These are phyloP conservation scores for Pterocles orientalis DNA, from an alignment of 2,113 vertebrate genomes.

Conservation along the genomic window DNA sequence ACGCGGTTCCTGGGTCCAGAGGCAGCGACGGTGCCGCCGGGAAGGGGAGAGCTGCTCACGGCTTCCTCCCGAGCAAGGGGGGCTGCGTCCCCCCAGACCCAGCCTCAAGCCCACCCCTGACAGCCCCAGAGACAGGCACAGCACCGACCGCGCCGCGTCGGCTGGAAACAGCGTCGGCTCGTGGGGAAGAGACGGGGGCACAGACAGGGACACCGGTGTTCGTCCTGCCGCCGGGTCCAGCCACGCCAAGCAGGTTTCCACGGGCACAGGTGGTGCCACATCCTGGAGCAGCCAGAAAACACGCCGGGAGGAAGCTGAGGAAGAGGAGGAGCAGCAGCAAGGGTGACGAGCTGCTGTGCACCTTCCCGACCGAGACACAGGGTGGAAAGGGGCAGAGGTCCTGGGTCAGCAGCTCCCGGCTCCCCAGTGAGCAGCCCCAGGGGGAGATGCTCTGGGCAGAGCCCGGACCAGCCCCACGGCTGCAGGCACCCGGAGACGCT, in stretches of 20 bases:
- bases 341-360: too few relatives aligned
- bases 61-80: rapidly evolving
- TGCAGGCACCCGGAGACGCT: not conserved
- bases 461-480: not conserved
- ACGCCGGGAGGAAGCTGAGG: not conserved
- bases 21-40: not conserved
- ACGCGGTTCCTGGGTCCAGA: rapidly evolving
- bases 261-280: too few relatives aligned
- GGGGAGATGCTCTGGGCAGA: not conserved
- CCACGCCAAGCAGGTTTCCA: too few relatives aligned
- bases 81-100: not conserved
- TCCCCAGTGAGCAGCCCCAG: not conserved
- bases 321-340: not conserved
- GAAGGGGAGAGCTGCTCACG: not conserved
- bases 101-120: not conserved
- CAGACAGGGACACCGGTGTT: not conserved
- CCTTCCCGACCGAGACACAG: not conserved
- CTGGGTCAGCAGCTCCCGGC: not conserved
- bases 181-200: not conserved
- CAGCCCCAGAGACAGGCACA: not conserved
- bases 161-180: too few relatives aligned
- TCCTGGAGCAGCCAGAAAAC: not conserved
- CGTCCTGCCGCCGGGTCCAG: not conserved
- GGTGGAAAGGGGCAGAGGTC: not conserved
- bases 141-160: too few relatives aligned